Base-by-base conservation (phyloP, 2,888 invertebrate species). In the Metellina segmentata region DNA sequence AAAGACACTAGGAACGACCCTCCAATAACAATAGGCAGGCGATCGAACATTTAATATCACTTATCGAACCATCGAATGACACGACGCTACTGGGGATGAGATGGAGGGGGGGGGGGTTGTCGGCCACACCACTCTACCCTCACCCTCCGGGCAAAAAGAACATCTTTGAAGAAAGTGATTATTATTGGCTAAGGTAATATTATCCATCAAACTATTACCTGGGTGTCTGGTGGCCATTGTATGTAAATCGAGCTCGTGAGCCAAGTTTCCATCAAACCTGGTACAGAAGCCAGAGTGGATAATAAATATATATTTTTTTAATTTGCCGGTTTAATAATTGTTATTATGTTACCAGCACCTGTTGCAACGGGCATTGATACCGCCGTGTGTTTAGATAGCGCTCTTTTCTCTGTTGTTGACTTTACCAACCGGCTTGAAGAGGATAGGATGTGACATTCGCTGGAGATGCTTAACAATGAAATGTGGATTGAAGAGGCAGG, bases 201-300 rank as follows among this genome's bases (percentile, higher is more conserved):
- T 91, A 91, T 82, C 87, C 77, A 91, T 91, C 90, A 91, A 87
- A 77, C 87, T 83, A 87, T 90, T 90, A 90, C 90, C 34, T 72
- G 82, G 82, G 77, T 86, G 90, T 75, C 90, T 53, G 13, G 49
- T 49, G 16, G 13, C 90, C 69, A 91, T 91, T 91, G 90, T 91
- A 91, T 91, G 90, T 91, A 91, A 91, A 91, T 91, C 49, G 70
- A 16, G 34, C 49, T 81, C 86, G 90, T 86, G 82, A 90, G 82
- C 51, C 49, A 8, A 77, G 11, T n/a, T 9, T 81, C 78, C 7
- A 34, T 34, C 34, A 75, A 8, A 49, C 79, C 48, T 71, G 61
- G 86, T 74, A 79, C 85, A 81, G 88, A 61, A 89, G 88, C 88
- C 11, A 20, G 52, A 75, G 53, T 8, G 34, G 83, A 81, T 91